These are phyloP conservation scores for Cosmorhoe ocellata DNA, from an alignment of 2,888 invertebrate species.

Conservation along the genomic window DNA sequence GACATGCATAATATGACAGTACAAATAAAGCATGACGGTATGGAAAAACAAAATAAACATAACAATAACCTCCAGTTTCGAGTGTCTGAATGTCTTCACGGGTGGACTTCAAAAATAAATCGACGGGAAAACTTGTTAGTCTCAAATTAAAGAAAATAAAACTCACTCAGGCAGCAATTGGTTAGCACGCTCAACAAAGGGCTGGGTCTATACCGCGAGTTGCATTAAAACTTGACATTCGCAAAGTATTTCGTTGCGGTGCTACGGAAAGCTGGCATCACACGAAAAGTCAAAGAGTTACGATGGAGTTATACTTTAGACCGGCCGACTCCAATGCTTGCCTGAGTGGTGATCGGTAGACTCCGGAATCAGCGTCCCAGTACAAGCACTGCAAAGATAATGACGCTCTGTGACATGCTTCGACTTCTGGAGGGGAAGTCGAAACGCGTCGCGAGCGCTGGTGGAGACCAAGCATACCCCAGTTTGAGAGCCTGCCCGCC, in stretches of 20 bases:
- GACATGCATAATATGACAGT: slow-evolving; percentile 71
- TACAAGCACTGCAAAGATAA: slow-evolving; percentile 91
- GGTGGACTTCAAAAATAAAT: slow-evolving; percentile 83
- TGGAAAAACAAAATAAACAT: slow-evolving; percentile 52
- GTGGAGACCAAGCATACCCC: slow-evolving; percentile 89
- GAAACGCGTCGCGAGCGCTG: slow-evolving; percentile 62
- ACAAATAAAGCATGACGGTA: slow-evolving; percentile 72
- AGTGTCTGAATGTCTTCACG: slow-evolving; percentile 44
- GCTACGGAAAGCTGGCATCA: slow-evolving; percentile 77
- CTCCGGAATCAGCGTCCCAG: slow-evolving; percentile 86
- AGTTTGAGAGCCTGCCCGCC: slow-evolving; percentile 98
- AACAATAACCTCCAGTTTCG: slow-evolving; percentile 37
- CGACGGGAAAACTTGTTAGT: slow-evolving; percentile 68
- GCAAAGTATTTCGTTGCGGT: slow-evolving; percentile 41
- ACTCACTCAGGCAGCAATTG: slow-evolving; percentile 82
- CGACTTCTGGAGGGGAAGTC: slow-evolving; percentile 67
- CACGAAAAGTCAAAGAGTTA: slow-evolving; percentile 78
- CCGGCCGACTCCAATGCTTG: slow-evolving; percentile 85
- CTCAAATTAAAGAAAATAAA: slow-evolving; percentile 50
- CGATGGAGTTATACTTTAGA: slow-evolving; percentile 74
- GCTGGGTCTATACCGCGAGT: slow-evolving; percentile 47
- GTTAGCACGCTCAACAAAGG: slow-evolving; percentile 69
- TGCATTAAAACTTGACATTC: slow-evolving; percentile 29
- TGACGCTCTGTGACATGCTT: slow-evolving; percentile 75
- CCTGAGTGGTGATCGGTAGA: slow-evolving; percentile 90